Conservation (phyloP, 2,113 vertebrate genomes). For the Ptyas mucosa region DNA sequence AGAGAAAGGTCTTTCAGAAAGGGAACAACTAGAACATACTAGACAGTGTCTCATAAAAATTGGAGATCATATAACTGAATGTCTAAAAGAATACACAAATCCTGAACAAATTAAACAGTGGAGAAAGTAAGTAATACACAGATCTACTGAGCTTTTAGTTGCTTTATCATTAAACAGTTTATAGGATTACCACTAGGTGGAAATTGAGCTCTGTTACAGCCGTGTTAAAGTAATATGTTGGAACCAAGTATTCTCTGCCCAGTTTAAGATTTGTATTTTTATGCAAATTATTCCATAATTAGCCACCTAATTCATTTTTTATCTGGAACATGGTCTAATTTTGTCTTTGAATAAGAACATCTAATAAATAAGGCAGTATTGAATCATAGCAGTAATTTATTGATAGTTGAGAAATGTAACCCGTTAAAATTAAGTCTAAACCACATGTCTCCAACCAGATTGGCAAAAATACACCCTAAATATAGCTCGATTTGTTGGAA, state of each 20-base stretch:
- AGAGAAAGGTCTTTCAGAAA: constrained; percentile 96
- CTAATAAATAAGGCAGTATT: not conserved
- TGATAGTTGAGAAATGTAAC: not conserved
- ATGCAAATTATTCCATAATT: not conserved
- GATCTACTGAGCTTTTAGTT: not conserved
- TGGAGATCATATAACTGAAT: constrained; percentile 97
- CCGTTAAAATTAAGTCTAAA: not conserved
- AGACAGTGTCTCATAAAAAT: constrained; percentile 97
- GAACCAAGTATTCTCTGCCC: not conserved
- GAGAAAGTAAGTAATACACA: constrained; percentile 84
- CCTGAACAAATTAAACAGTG: constrained; percentile 97
- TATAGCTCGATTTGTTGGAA: too few species aligned
- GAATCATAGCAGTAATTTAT: not conserved
- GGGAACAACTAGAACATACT: constrained; percentile 95
- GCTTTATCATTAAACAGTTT: not conserved
- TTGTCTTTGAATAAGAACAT: not conserved
- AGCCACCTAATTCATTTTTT: not conserved
- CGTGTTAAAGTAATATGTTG: not conserved
- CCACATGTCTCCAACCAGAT: too few species aligned
- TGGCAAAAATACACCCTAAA: too few species aligned
- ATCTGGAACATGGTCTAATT: not conserved
- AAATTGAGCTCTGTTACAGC: not conserved
- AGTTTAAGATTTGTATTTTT: not conserved
- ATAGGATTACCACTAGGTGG: constrained; percentile 12
- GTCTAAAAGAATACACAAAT: constrained; percentile 93